phyloP scores from a whole-genome alignment of 1,140 invertebrate species.

The Ceratosolen fusciceps region DNA sequence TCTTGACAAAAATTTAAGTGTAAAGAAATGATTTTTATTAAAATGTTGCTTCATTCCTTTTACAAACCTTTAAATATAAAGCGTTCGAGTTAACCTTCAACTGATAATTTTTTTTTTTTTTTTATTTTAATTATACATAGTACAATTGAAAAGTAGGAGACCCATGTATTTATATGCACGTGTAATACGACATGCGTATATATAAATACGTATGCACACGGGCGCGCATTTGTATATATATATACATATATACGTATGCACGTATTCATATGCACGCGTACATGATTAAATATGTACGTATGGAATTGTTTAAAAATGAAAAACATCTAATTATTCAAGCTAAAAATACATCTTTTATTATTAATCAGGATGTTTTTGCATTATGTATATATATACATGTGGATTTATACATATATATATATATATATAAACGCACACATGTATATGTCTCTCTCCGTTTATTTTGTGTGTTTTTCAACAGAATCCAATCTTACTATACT shows the following conservation, averaged over 20 bases:
- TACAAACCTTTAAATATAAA: constrained; percentile 34
- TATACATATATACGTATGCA: background rate
- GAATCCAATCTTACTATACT: constrained; percentile 1
- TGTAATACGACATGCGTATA: background rate
- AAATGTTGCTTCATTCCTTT: constrained; percentile 23
- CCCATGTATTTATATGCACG: constrained; percentile 22
- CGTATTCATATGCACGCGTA: constrained; percentile 18
- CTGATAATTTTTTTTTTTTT: constrained; percentile 16
- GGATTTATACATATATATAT: too few relatives aligned
- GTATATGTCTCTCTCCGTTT: too few relatives aligned
- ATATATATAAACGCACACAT: too few relatives aligned
- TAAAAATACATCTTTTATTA: constrained; percentile 34
- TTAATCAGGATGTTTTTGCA: constrained; percentile 27
- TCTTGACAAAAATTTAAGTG: constrained; percentile 1
- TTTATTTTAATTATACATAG: constrained; percentile 25
- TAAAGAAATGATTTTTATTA: constrained; percentile 45
- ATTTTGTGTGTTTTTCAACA: too few relatives aligned
- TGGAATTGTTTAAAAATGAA: constrained; percentile 27
- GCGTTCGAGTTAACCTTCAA: constrained; percentile 4
- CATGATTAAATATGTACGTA: background rate
- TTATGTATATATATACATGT: constrained; percentile 3
- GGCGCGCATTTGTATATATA: background rate
- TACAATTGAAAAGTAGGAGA: constrained; percentile 30
- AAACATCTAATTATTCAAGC: constrained; percentile 36
- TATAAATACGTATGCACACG: background rate